Percentiles rank a stretch among this genome's conserved stretches.
phyloP scores from a whole-genome alignment of 2,797 vertebrate species.

The Takifugu rubripes region DNA sequence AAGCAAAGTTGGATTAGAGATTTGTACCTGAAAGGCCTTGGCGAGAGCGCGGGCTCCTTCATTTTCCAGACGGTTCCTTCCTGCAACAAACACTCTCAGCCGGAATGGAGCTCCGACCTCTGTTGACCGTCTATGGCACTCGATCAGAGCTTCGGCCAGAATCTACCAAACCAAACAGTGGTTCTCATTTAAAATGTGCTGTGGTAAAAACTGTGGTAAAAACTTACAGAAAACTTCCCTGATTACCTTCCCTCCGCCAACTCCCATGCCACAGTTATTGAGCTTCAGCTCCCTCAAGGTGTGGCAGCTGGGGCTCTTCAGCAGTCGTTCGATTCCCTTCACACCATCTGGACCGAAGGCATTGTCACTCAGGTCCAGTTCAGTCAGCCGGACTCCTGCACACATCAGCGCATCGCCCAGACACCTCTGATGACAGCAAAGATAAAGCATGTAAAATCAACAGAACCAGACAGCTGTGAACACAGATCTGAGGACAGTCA shows the following conservation, averaged over 20 bases:
- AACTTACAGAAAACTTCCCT: too few species aligned
- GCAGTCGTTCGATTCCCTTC: conserved; percentile 86
- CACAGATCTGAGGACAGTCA: not conserved
- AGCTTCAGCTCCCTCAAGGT: conserved; percentile 85
- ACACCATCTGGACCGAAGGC: conserved; percentile 96
- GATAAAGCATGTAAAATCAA: not conserved
- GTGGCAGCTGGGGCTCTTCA: conserved; percentile 87
- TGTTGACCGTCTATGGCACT: conserved; percentile 84
- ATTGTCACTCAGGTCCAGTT: conserved; percentile 94
- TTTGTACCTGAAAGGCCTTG: conserved; percentile 86
- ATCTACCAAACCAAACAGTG: conserved; percentile 74
- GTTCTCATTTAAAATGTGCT: not conserved
- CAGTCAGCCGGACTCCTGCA: conserved; percentile 86
- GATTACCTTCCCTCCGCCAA: conserved; percentile 89
- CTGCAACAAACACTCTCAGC: conserved; percentile 89
- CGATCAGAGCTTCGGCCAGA: conserved; percentile 85
- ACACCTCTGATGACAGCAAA: conserved; percentile 70
- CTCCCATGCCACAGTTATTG: conserved; percentile 97
- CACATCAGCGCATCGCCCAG: conserved; percentile 85
- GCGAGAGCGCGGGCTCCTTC: conserved; percentile 91
- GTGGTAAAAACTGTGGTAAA: too few species aligned
- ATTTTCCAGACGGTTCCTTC: conserved; percentile 95
- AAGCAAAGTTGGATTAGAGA: not conserved
- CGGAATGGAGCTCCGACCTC: conserved; percentile 78
- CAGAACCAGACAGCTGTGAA: not conserved